Evolutionary conservation across 2,113 vertebrate genomes (phyloP).

Genomic region (Beaufortia kweichowensis): DNA sequence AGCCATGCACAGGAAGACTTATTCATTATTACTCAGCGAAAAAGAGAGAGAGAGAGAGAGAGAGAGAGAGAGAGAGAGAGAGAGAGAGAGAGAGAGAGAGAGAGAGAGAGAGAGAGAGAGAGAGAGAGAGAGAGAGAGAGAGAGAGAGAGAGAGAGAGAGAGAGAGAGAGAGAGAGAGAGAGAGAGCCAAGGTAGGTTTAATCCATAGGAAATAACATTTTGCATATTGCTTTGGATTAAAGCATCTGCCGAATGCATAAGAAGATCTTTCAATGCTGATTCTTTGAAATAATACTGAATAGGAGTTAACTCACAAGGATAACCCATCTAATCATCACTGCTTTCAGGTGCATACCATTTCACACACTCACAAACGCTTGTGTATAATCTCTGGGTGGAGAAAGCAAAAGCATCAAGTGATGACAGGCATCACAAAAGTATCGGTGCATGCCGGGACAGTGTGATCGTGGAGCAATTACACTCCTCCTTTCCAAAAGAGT

Average conservation of each 20-base stretch:
- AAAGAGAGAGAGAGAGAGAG: background rate
- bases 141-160: too few relatives aligned
- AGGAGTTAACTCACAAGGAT: background rate
- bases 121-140: too few relatives aligned
- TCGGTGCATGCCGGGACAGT: constrained; percentile 60
- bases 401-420: constrained; percentile 12
- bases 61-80: too few relatives aligned
- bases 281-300: background rate
- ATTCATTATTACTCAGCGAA: constrained; percentile 15
- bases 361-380: background rate
- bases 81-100: too few relatives aligned
- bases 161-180: too few relatives aligned
- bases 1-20: constrained; percentile 1
- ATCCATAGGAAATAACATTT: too few relatives aligned
- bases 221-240: too few relatives aligned
- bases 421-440: constrained; percentile 56
- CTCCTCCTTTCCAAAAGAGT: constrained; percentile 64
- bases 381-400: constrained; percentile 15
- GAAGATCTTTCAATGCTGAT: too few relatives aligned
- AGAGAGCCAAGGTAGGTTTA: too few relatives aligned
- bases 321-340: background rate
- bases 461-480: constrained; percentile 67
- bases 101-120: too few relatives aligned
- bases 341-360: background rate
- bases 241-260: too few relatives aligned